Evolutionary conservation across 2,888 invertebrate species (phyloP).

Genomic region (Meliscaeva auricollis): DNA sequence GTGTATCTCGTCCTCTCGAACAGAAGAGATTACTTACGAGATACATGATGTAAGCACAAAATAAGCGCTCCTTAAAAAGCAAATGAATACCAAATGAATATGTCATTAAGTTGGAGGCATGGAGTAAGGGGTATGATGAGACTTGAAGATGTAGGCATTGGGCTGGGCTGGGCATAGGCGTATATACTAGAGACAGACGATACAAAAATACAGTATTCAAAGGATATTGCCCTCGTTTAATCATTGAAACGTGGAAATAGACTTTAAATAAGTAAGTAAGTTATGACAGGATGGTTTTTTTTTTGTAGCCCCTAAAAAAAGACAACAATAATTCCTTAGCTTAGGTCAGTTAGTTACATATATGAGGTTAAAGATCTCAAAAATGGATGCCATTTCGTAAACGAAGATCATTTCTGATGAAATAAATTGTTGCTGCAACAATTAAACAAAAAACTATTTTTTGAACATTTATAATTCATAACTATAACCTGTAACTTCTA

Average conservation of each 20-base stretch:
- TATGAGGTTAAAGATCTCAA: constrained; percentile 25
- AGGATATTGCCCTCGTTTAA: constrained; percentile 57
- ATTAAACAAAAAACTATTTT: neutral
- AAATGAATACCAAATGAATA: constrained; percentile 68
- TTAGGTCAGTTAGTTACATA: constrained; percentile 14
- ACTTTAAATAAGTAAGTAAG: constrained; percentile 8
- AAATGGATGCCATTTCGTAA: too few species aligned
- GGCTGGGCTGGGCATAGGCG: neutral
- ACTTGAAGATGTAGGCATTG: neutral
- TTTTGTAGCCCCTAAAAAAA: too few species aligned
- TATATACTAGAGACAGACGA: too few species aligned
- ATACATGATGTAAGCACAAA: constrained; percentile 43
- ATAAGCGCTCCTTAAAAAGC: constrained; percentile 54
- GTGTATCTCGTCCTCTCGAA: neutral
- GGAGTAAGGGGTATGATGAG: neutral
- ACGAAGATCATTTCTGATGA: neutral
- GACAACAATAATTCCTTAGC: neutral
- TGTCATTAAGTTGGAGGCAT: constrained; percentile 46
- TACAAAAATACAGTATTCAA: neutral
- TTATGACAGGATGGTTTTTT: neutral
- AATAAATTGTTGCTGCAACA: neutral
- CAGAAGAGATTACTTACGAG: constrained; percentile 56
- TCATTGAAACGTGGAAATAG: constrained; percentile 1
- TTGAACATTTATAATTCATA: neutral
- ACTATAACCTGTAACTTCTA: neutral